Base-by-base conservation (phyloP, 2,113 vertebrate genomes). In the Axis porcinus region DNA sequence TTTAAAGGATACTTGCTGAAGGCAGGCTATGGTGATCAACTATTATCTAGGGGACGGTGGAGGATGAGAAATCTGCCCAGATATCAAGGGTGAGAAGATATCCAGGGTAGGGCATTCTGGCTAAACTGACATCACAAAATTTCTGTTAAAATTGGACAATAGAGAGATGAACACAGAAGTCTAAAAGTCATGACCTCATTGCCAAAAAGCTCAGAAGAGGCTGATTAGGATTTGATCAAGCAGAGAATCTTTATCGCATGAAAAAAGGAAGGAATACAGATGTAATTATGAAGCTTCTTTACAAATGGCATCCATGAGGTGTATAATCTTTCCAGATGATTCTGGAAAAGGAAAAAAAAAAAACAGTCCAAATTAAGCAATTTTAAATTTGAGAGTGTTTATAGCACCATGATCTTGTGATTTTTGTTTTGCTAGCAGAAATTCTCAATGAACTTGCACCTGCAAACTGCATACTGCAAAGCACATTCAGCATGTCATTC, bases 361-460 rank as follows among this genome's bases (percentile, higher is more conserved):
- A 19, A n/a, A 19, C 17, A 60, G 3, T 70, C 19, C 45, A 89
- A 92, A 83, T 50, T 52, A 33, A 55, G 47, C 21, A 86, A 74
- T 33, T 88, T 85, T 92, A 92, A 88, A 91, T 90, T 33, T 43
- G 47, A 92, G 36, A 8, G 54, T 47, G 84, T 95, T 94, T 85
- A 14, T 62, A 92, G 19, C 19, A 62, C 7, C 45, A 47, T 81
- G 25, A 79, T 86, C 81, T 89, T 94, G 28, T 86, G 74, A 50
- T 74, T 86, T 95, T 85, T 97, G 25, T 92, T 86, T 81, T 55
- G 27, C 45, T 76, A 88, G 33, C 36, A 96, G 94, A 86, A 93
- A 79, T 86, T 95, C 43, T 62, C 45, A 94, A 30, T 86, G 57
- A 92, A 87, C 58, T 89, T 92, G 14, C 28, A 97, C 81, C 81